These are phyloP conservation scores for Apus apus DNA, from an alignment of 2,113 vertebrate species.

Conservation along the genomic window DNA sequence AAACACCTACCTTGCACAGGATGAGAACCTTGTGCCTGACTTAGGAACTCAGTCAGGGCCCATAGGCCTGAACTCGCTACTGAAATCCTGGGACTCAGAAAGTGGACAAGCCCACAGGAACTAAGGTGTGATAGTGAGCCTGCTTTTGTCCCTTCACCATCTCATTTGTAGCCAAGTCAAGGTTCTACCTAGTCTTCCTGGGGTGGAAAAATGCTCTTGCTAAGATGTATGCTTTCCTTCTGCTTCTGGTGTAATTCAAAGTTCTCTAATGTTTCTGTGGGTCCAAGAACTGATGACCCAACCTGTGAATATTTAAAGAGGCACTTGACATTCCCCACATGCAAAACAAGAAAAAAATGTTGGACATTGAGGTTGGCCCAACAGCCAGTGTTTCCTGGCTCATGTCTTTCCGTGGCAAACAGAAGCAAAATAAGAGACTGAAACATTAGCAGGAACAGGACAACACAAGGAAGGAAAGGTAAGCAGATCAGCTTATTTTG, in stretches of 20 bases:
- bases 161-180: background rate
- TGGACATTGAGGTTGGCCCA: background rate
- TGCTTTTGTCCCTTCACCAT: background rate
- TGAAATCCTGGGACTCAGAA: background rate
- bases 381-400: background rate
- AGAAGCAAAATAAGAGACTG: conserved; percentile 36
- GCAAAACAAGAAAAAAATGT: background rate
- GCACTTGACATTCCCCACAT: background rate
- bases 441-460: background rate
- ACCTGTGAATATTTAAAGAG: background rate
- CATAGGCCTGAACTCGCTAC: background rate
- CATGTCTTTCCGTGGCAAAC: background rate
- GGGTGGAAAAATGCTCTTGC: background rate
- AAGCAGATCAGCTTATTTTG: conserved; percentile 5
- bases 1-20: conserved; percentile 4
- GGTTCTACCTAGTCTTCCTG: background rate
- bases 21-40: background rate
- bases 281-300: background rate
- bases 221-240: background rate
- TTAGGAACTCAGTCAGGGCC: background rate
- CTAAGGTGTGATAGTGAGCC: background rate
- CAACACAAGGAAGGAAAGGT: conserved; percentile 44
- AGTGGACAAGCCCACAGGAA: background rate
- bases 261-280: background rate
- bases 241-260: background rate